These are phyloP conservation scores for Oncorhynchus tshawytscha DNA, from an alignment of 2,113 vertebrate species.

Conservation along the genomic window DNA sequence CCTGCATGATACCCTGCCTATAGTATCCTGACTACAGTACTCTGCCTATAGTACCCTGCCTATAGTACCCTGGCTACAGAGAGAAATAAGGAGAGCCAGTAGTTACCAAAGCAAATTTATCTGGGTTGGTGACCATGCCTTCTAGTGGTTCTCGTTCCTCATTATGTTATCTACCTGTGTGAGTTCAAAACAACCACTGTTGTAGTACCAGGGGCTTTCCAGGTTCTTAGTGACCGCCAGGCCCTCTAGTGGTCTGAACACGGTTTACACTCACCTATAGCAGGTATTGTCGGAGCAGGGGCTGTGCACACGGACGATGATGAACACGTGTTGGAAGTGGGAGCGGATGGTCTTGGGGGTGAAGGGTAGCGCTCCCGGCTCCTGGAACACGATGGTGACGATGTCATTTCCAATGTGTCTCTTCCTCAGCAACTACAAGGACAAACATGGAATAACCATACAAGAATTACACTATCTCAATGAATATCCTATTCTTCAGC, in stretches of 20 bases:
- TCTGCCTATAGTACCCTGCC: slow-evolving; percentile 62
- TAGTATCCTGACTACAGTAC: no score
- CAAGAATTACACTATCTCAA: no score
- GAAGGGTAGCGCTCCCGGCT: slow-evolving; percentile 91
- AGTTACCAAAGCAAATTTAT: slow-evolving; percentile 53
- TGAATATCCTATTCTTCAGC: no score
- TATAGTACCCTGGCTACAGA: slow-evolving; percentile 49
- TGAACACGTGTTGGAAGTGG: slow-evolving; percentile 95
- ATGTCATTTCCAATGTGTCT: slow-evolving; percentile 97
- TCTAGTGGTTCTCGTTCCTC: slow-evolving; percentile 37
- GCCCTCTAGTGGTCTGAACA: not conserved
- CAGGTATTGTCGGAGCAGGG: slow-evolving; percentile 91
- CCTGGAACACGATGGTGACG: slow-evolving; percentile 96
- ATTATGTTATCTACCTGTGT: not conserved
- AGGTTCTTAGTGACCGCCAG: not conserved
- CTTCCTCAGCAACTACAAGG: slow-evolving; percentile 89
- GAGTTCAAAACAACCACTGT: slow-evolving; percentile 39
- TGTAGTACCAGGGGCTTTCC: not conserved
- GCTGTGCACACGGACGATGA: slow-evolving; percentile 85
- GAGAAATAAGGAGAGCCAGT: not conserved
- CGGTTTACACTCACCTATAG: slow-evolving; percentile 81
- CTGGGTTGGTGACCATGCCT: slow-evolving; percentile 76
- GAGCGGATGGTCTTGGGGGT: slow-evolving; percentile 93
- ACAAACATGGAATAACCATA: slow-evolving; percentile 78
- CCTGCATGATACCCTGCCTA: no score